Evolutionary conservation across 2,113 vertebrate genomes (phyloP).

Genomic region (Anarrhichthys ocellatus): DNA sequence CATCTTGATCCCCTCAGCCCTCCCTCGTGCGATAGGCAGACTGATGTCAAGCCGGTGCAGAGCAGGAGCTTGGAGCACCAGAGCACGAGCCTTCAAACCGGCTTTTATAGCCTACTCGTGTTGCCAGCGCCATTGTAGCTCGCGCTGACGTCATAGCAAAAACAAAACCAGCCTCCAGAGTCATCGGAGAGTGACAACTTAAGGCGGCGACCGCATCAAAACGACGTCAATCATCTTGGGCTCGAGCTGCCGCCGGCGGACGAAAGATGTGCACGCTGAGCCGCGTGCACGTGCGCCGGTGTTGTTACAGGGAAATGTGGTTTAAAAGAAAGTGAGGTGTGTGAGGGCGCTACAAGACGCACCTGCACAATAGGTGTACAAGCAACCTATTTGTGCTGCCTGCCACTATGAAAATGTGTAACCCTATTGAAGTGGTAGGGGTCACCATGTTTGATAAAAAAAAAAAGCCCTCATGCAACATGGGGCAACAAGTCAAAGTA

Average conservation of each 20-base stretch:
- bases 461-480: not conserved
- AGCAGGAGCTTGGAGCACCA: conserved; percentile 31
- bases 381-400: not conserved
- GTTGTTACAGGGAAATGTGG: not conserved
- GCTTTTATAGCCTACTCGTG: conserved; percentile 78
- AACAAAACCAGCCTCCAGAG: conserved; percentile 65
- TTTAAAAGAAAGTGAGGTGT: not conserved
- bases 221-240: conserved; percentile 35
- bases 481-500: not conserved
- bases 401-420: not conserved
- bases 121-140: conserved; percentile 58
- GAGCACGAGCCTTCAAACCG: conserved; percentile 34
- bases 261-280: not conserved
- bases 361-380: not conserved
- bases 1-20: conserved; percentile 62
- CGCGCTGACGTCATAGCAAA: conserved; percentile 79
- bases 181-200: conserved; percentile 57
- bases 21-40: not conserved
- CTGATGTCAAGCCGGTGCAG: conserved; percentile 8
- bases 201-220: conserved; percentile 46
- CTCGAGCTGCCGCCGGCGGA: conserved; percentile 15
- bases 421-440: not conserved
- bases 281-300: not conserved
- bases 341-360: not conserved
- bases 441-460: not conserved